A percentile compares a stretch with the other conserved stretches of the same genome.
phyloP scores from a whole-genome alignment of 2,888 invertebrate genomes.

The Netelia melanura region DNA sequence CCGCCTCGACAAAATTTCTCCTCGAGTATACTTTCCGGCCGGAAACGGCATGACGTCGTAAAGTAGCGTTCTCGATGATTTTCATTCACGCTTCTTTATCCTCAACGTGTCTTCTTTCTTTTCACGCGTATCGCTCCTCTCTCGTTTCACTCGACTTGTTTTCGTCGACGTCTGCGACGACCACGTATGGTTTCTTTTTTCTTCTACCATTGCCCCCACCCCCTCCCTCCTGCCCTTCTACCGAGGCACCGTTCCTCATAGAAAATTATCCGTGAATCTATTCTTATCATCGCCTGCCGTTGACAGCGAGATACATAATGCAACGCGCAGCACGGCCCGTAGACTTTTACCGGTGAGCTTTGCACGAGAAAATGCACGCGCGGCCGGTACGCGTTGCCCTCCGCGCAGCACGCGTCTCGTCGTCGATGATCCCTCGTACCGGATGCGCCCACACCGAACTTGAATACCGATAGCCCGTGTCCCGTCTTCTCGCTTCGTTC shows the following conservation, averaged over 20 bases:
- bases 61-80: constrained; percentile 51
- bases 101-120: background rate
- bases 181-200: constrained; percentile 2
- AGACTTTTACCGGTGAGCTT: constrained; percentile 76
- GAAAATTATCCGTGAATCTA: constrained; percentile 79
- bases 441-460: constrained; percentile 82
- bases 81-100: constrained; percentile 27
- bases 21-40: constrained; percentile 54
- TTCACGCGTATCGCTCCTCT: background rate
- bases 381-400: constrained; percentile 17
- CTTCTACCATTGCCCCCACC: constrained; percentile 22
- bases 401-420: constrained; percentile 53
- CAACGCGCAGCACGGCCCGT: constrained; percentile 76
- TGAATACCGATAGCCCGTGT: constrained; percentile 80
- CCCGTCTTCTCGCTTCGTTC: background rate
- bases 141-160: constrained; percentile 3
- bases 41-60: constrained; percentile 42
- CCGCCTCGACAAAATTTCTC: background rate
- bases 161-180: constrained; percentile 8
- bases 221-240: background rate
- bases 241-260: constrained; percentile 70
- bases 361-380: constrained; percentile 71
- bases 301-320: constrained; percentile 79
- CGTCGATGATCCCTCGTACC: constrained; percentile 71
- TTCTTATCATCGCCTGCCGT: constrained; percentile 76